Base-by-base conservation (phyloP, 2,113 vertebrate genomes). In the Pterocles gutturalis region DNA sequence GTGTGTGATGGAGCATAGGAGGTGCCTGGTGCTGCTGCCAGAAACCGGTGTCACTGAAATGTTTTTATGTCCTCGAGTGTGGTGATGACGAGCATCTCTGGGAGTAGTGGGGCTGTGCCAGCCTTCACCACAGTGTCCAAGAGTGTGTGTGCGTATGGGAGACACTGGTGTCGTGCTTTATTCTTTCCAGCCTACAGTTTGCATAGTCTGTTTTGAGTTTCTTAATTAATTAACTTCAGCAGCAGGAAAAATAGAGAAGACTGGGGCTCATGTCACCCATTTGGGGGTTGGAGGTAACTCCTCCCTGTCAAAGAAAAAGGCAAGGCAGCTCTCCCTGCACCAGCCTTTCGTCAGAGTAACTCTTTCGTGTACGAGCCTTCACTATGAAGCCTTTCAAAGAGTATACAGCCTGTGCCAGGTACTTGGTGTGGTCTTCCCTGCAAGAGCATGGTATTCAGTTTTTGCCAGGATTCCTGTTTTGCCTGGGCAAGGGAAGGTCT, bases 391-490 rank as follows among this genome's bases (percentile, higher is more conserved):
- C 31, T 73, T 81, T 95, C 80, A 70, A 88, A 58, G 15, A 25
- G 13, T 4, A 33, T 9, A 5, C n/a, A 46, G 51, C 48, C 41
- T 9, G 15, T 81, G 78, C 66, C 73, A 78, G 55, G 29, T 92
- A 57, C 57, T 38, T 51, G 43, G 49, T 78, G 83, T 58, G 55
- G 51, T 81, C 31, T 80, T n/a, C 36, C 21, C 4, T 29, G 28
- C 3, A 5, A 51, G 36, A 62, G 24, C 0, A 0, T 69, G 43
- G 17, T 60, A 26, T 75, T 82, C 34, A 14, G 3, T 55, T 95
- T 89, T 64, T 84, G 61, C 66, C 26, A 60, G 80, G 51, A n/a
- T 82, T 94, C 87, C 34, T 29, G 28, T 81, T 66, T 89, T 67
- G 26, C 53, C 24, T 61, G 71, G 53, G 53, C 36, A 34, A 79